Evolutionary conservation across 1,140 invertebrate genomes (phyloP).

Genomic region (Zaprionus ornatus): DNA sequence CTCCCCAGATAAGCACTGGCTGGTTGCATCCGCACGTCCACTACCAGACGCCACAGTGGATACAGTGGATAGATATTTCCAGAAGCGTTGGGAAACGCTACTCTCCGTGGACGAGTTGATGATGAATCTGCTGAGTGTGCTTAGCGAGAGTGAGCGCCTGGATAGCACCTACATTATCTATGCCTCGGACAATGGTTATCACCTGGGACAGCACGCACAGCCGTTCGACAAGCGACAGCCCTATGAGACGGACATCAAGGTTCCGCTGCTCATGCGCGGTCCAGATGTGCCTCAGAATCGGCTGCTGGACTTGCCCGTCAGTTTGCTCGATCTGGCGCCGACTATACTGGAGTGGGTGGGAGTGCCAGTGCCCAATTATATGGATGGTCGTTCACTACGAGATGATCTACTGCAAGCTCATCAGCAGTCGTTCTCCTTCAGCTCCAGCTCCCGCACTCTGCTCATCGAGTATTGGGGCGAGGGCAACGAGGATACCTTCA

Average conservation of each 20-base stretch:
- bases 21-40: conserved; percentile 88
- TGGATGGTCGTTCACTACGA: conserved; percentile 87
- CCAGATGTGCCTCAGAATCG: conserved; percentile 86
- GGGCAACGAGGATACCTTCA: conserved; percentile 85
- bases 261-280: conserved; percentile 92
- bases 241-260: conserved; percentile 94
- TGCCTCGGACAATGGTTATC: conserved; percentile 95
- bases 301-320: conserved; percentile 85
- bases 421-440: conserved; percentile 13
- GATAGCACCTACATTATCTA: conserved; percentile 92
- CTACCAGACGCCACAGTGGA: conserved; percentile 86
- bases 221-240: conserved; percentile 94
- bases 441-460: conserved; percentile 85
- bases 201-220: conserved; percentile 94
- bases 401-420: conserved; percentile 48
- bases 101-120: conserved; percentile 95
- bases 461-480: conserved; percentile 93
- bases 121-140: conserved; percentile 85
- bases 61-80: conserved; percentile 88
- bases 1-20: conserved; percentile 90
- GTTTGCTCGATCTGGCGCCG: conserved; percentile 92
- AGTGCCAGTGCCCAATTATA: conserved; percentile 28
- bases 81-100: conserved; percentile 90
- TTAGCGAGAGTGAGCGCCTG: conserved; percentile 86
- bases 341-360: conserved; percentile 90